Conservation (phyloP, 2,888 invertebrate species). For the Pristionchus entomophagus region DNA sequence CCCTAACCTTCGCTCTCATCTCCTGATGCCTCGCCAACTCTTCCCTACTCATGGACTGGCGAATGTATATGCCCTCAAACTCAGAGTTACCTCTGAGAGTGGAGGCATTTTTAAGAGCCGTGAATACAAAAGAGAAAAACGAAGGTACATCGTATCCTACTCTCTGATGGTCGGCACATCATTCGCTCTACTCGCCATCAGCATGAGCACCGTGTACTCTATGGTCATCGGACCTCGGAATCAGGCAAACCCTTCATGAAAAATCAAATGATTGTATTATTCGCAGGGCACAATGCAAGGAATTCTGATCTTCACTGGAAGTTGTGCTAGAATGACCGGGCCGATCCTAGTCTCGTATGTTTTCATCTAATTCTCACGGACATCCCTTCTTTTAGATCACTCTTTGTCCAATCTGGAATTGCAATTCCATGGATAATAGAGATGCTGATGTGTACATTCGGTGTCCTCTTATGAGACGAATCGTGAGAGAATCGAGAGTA, state of each 20-base stretch:
- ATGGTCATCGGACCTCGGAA: slow-evolving; percentile 77
- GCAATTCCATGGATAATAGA: slow-evolving; percentile 59
- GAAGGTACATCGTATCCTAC: slow-evolving; percentile 65
- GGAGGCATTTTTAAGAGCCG: too few species aligned
- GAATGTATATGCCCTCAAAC: too few species aligned
- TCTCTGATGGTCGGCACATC: slow-evolving; percentile 73
- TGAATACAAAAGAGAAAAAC: too few species aligned
- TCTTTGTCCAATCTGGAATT: slow-evolving; percentile 57
- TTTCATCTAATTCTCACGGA: too few species aligned
- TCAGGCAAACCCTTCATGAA: slow-evolving; percentile 67
- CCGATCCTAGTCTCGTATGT: slow-evolving; percentile 61
- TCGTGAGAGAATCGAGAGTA: too few species aligned
- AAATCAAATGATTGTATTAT: neutral
- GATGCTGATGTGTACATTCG: slow-evolving; percentile 50
- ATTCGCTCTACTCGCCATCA: slow-evolving; percentile 76
- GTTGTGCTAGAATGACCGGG: slow-evolving; percentile 60
- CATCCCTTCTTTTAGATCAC: slow-evolving; percentile 39
- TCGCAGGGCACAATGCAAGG: slow-evolving; percentile 67
- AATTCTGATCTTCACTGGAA: slow-evolving; percentile 62
- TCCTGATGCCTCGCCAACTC: too few species aligned
- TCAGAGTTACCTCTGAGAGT: too few species aligned
- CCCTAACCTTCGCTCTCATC: too few species aligned
- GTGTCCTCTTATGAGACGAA: too few species aligned
- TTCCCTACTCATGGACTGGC: too few species aligned
- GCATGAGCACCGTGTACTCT: slow-evolving; percentile 76